phyloP scores from a whole-genome alignment of 92 coral and sea anemone species.

The Chrysogorgia sp. region DNA sequence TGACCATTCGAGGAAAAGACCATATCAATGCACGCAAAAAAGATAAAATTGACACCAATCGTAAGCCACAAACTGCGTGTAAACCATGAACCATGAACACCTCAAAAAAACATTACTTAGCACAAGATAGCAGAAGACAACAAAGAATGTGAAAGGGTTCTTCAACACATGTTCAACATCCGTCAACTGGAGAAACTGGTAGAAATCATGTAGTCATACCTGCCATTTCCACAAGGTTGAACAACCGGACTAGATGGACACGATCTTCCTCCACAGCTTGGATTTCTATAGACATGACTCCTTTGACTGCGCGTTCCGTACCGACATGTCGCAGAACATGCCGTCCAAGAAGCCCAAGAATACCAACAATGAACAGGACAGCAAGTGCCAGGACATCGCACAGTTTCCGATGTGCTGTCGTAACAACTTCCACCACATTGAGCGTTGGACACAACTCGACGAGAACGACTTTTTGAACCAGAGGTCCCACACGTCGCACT shows the following conservation, averaged over 20 bases:
- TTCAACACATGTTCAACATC: too few relatives aligned
- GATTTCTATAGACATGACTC: constrained; percentile 49
- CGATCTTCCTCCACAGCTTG: constrained; percentile 72
- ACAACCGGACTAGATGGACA: constrained; percentile 71
- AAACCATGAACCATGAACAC: too few relatives aligned
- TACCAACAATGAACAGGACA: constrained; percentile 69
- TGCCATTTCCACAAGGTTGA: constrained; percentile 68
- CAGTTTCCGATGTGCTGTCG: constrained; percentile 26
- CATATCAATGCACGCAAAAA: too few relatives aligned
- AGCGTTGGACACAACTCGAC: constrained; percentile 34
- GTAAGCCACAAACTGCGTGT: too few relatives aligned
- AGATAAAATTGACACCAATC: too few relatives aligned
- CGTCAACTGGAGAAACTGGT: too few relatives aligned
- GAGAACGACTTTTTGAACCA: constrained; percentile 56
- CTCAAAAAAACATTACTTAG: too few relatives aligned
- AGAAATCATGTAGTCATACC: too few relatives aligned
- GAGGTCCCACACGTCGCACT: constrained; percentile 63
- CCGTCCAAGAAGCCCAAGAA: constrained; percentile 78
- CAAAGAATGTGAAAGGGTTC: too few relatives aligned
- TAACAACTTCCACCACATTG: constrained; percentile 17
- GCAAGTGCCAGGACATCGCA: constrained; percentile 69
- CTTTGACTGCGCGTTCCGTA: constrained; percentile 65
- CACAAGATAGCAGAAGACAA: too few relatives aligned
- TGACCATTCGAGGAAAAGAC: too few relatives aligned
- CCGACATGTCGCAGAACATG: constrained; percentile 72